A percentile compares a stretch with the other conserved stretches of the same genome.
Conservation (phyloP, 2,888 invertebrate genomes). For the Diogma glabrata region DNA sequence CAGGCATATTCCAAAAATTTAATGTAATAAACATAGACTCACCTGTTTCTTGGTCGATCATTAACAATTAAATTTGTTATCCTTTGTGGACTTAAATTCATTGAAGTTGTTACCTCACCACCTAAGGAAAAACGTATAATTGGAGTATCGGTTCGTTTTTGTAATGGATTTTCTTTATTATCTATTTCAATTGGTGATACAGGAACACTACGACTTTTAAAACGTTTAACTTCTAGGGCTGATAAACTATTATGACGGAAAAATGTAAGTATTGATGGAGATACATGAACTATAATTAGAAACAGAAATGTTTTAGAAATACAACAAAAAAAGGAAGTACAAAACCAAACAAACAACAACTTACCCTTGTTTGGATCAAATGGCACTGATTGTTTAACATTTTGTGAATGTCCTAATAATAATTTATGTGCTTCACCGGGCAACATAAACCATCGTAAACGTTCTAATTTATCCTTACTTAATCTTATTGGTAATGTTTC, state of each 20-base stretch:
- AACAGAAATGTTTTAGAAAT: conserved; percentile 2
- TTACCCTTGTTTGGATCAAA: conserved; percentile 51
- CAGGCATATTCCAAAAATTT: no score
- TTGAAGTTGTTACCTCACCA: conserved; percentile 19
- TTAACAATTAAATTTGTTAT: conserved; percentile 15
- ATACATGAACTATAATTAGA: conserved; percentile 26
- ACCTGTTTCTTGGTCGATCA: conserved; percentile 20
- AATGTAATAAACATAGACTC: no score
- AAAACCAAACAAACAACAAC: no score
- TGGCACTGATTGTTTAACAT: conserved; percentile 65
- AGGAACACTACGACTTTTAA: conserved; percentile 26
- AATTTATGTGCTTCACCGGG: conserved; percentile 77
- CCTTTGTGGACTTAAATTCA: conserved; percentile 16
- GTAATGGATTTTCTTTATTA: conserved; percentile 15
- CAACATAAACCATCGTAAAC: conserved; percentile 77
- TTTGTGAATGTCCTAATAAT: conserved; percentile 57
- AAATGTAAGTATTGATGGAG: conserved; percentile 40
- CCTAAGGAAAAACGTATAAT: conserved; percentile 20
- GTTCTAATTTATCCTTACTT: conserved; percentile 36
- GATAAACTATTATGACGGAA: conserved; percentile 59
- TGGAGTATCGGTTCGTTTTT: conserved; percentile 16
- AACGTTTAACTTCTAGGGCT: conserved; percentile 47
- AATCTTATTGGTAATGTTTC: conserved; percentile 38
- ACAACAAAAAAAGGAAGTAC: neutral
- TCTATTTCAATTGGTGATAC: conserved; percentile 22